Evolutionary conservation across 2,888 invertebrate genomes (phyloP), one percentile per base, ranked within the genome.

Genomic region (Troides oblongomaculatus): DNA sequence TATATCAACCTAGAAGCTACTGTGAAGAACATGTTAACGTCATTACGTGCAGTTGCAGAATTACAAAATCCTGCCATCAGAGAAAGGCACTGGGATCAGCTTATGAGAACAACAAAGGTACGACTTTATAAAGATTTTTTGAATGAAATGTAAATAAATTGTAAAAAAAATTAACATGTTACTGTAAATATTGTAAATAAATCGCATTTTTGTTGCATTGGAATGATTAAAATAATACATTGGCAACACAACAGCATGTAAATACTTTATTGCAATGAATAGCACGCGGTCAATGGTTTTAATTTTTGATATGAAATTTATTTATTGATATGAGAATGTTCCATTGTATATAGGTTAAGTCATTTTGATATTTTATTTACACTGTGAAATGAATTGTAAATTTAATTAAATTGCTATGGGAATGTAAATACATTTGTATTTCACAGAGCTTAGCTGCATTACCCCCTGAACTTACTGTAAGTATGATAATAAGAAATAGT

Each of bases 91-190:
- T 99, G 99, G 99, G 96, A 97, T 83, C 98, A 99, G 88, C 93
- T 99, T 65, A 99, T 99, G 97, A 96, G 95, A 79, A 97, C 98
- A 64, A 99, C 99, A 23, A 98, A 98, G 96, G 97, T 97, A 86
- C 73, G 75, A 59, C 18, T n/a, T n/a, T 18, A 10, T 18, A 8
- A 46, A 68, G 72, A 63, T 68, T 53, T 50, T 53, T 53, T 6
- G 18, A 12, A 46, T 67, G 72, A 63, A 67, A 59, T 74, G 75
- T 76, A 73, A 76, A 76, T 74, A 74, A 74, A 71, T 58, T 74
- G 72, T 72, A 72, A 69, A 74, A 68, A 67, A 71, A 14, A 25
- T 62, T 14, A 46, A 14, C 2, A 46, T 12, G 14, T 46, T 14
- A 46, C 12, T 69, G 68, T 69, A 69, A 78, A 74, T 80, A 83